Percentiles rank a stretch among this genome's conserved stretches.
Conservation (phyloP, 2,797 vertebrate species). For the Cynopterus sphinx region DNA sequence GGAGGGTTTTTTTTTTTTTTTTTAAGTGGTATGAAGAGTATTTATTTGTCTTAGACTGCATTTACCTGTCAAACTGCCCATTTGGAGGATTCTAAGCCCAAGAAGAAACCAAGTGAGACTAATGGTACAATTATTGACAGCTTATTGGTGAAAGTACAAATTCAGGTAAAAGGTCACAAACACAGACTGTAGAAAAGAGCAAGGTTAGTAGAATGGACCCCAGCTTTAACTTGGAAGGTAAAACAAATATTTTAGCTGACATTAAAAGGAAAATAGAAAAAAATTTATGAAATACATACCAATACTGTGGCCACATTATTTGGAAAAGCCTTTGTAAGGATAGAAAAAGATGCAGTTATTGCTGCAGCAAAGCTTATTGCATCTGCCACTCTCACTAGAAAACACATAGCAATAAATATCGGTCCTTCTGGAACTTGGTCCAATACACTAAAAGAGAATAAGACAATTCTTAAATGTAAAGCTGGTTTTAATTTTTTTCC, state of each 20-base stretch:
- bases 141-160: background rate
- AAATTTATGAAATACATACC: constrained; percentile 86
- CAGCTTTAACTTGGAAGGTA: background rate
- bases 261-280: background rate
- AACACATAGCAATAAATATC: constrained; percentile 91
- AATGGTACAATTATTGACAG: background rate
- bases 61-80: background rate
- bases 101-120: background rate
- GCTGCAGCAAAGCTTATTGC: constrained; percentile 93
- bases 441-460: constrained; percentile 89
- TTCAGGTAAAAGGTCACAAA: background rate
- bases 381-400: constrained; percentile 92
- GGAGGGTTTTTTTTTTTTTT: background rate
- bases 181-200: background rate
- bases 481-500: background rate
- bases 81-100: background rate
- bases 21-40: background rate
- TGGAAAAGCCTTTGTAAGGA: constrained; percentile 94
- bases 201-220: background rate
- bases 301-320: constrained; percentile 94
- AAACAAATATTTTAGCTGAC: background rate
- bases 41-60: background rate
- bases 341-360: constrained; percentile 91
- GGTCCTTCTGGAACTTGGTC: constrained; percentile 88
- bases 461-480: background rate